Base-by-base conservation (phyloP, 2,888 invertebrate genomes). In the Lacanobia wlatinum region DNA sequence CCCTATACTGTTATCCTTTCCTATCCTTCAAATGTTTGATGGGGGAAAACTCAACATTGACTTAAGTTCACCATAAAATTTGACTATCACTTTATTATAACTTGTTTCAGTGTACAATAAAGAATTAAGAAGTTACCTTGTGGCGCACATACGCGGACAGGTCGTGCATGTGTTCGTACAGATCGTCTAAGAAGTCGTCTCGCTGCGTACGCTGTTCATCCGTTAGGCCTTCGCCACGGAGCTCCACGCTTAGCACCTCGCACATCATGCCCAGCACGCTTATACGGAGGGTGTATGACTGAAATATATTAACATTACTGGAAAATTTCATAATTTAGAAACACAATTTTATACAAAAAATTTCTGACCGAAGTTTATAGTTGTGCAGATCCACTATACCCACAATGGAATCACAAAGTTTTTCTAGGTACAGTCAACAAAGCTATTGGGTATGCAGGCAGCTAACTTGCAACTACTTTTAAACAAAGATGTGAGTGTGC, bases 151-250 rank as follows among this genome's bases (percentile, higher is more conserved):
- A 98, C 0, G 99, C 98, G 62, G 98, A 97, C 5, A 97, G 92
- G 90, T 99, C 99, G 82, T 97, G 97, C 68, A 99, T 97, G 90
- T 99, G 99, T 55, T 98, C 98, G 87, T 97, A 96, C 21, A 99
- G 93, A 89, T 97, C 97, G 69, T 98, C 97, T 6, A 99, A 96
- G 87, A 99, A 98, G 85, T 98, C 97, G 90, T 99, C 98, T 3
- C 99, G 96, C 60, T 97, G 96, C 59, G 96, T 94, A 81, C 97
- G 97, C 84, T 97, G 96, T 75, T 97, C 97, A 48, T 97, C 97
- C 28, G 97, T 94, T 43, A 98, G 94, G 2, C 97, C 97, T 86
- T 98, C 98, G 46, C 97, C 97, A 12, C 97, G 97, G 7, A 99
- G 95, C 84, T 98, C 97, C 62, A 97, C 96, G 21, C 97, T 94